These are phyloP conservation scores for Plutella xylostella DNA, from an alignment of 2,888 invertebrate genomes.

Conservation along the genomic window DNA sequence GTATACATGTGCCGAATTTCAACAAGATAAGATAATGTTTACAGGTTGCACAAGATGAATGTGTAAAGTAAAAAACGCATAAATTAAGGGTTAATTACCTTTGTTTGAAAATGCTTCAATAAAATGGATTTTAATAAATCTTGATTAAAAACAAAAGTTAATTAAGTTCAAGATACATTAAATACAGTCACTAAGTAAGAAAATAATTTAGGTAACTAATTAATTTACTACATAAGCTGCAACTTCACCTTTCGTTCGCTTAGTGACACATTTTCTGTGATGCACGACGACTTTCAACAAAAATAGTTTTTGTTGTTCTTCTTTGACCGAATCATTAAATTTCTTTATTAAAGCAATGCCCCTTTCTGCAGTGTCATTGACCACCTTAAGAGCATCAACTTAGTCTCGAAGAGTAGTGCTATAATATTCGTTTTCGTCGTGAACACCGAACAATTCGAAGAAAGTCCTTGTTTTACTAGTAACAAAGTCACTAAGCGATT, in stretches of 20 bases:
- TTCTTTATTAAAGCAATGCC: background rate
- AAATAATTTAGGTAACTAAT: background rate
- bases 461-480: background rate
- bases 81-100: background rate
- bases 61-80: no score
- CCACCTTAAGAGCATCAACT: slow-evolving; percentile 1
- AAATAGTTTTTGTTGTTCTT: slow-evolving; percentile 4
- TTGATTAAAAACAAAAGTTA: background rate
- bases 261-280: slow-evolving; percentile 4
- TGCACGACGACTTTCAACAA: slow-evolving; percentile 4
- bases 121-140: background rate
- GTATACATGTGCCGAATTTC: background rate
- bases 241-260: background rate
- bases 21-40: background rate
- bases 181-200: background rate
- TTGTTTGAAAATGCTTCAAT: background rate
- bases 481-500: background rate
- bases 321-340: background rate
- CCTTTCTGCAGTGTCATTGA: slow-evolving; percentile 1
- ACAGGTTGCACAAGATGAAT: no score
- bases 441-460: background rate
- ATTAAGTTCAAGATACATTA: background rate
- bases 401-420: background rate
- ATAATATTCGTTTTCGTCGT: background rate
- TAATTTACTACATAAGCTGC: background rate